phyloP scores from a whole-genome alignment of 1,140 invertebrate species.

The Lordiphosa stackelbergi region DNA sequence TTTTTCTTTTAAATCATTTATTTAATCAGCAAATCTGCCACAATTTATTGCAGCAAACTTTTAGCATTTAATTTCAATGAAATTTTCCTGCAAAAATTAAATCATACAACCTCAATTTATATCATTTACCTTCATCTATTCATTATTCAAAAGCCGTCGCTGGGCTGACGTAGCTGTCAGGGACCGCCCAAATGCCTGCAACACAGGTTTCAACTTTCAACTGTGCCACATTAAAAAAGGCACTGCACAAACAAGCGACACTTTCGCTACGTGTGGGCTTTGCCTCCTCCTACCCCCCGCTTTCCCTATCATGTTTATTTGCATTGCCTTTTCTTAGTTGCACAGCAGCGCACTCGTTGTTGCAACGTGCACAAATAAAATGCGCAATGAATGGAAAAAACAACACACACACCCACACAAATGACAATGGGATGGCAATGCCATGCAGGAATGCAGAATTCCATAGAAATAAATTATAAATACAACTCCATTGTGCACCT shows the following conservation, averaged over 20 bases:
- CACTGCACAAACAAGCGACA: constrained; percentile 18
- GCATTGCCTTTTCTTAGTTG: constrained; percentile 23
- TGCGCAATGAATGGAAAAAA: constrained; percentile 9
- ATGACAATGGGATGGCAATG: neutral
- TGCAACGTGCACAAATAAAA: constrained; percentile 24
- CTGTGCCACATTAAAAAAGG: constrained; percentile 15
- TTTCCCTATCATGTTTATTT: constrained; percentile 24
- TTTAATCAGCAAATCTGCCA: no score
- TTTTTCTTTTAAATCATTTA: no score
- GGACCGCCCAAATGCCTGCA: constrained; percentile 9
- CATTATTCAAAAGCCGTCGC: constrained; percentile 28
- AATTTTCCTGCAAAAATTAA: neutral
- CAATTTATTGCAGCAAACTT: no score
- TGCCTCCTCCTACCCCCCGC: neutral
- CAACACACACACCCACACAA: neutral
- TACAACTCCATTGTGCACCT: neutral
- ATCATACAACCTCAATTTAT: neutral
- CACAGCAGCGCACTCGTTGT: constrained; percentile 17
- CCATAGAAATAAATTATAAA: neutral
- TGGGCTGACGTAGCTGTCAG: constrained; percentile 13
- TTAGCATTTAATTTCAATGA: no score
- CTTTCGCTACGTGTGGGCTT: constrained; percentile 20
- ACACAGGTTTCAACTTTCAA: constrained; percentile 29
- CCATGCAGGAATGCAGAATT: neutral
- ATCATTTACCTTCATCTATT: constrained; percentile 5